These are phyloP conservation scores for Atethmia centrago DNA, from an alignment of 2,888 invertebrate species.

Conservation along the genomic window DNA sequence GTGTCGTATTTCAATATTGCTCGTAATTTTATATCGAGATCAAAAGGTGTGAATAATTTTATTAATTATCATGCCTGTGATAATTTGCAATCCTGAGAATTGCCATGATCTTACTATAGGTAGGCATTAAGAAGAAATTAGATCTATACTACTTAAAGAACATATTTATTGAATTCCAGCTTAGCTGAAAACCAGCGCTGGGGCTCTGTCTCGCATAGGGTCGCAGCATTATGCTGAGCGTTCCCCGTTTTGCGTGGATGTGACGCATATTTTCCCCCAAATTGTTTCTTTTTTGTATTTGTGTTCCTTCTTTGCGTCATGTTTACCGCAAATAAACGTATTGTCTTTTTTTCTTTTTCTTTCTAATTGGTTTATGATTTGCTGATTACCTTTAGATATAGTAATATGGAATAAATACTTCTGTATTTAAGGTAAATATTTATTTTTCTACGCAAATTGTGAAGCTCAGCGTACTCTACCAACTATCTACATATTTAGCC, in stretches of 20 bases:
- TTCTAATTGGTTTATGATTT: too few relatives aligned
- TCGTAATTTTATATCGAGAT: slow-evolving; percentile 40
- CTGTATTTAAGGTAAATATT: not conserved
- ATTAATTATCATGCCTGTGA: not conserved
- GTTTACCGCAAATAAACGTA: too few relatives aligned
- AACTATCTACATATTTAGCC: not conserved
- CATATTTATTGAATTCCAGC: not conserved
- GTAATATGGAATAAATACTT: not conserved
- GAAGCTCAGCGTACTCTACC: not conserved
- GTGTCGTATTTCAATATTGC: slow-evolving; percentile 39
- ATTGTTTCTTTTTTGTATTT: too few relatives aligned
- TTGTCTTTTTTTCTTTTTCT: too few relatives aligned
- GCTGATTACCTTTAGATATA: too few relatives aligned
- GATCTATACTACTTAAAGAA: not conserved
- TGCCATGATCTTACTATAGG: not conserved
- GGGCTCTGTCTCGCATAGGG: too few relatives aligned
- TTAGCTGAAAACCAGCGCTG: too few relatives aligned
- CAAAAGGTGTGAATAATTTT: slow-evolving; percentile 2
- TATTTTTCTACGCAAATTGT: not conserved
- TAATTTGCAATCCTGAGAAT: slow-evolving; percentile 23
- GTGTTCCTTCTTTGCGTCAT: too few relatives aligned
- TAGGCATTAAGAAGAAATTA: not conserved
- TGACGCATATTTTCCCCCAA: too few relatives aligned
- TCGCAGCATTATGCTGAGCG: too few relatives aligned
- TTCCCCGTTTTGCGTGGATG: too few relatives aligned